Percentiles rank a stretch among this genome's conserved stretches.
These are phyloP conservation scores for Eurois occulta DNA, from an alignment of 2,888 invertebrate species.

Conservation along the genomic window DNA sequence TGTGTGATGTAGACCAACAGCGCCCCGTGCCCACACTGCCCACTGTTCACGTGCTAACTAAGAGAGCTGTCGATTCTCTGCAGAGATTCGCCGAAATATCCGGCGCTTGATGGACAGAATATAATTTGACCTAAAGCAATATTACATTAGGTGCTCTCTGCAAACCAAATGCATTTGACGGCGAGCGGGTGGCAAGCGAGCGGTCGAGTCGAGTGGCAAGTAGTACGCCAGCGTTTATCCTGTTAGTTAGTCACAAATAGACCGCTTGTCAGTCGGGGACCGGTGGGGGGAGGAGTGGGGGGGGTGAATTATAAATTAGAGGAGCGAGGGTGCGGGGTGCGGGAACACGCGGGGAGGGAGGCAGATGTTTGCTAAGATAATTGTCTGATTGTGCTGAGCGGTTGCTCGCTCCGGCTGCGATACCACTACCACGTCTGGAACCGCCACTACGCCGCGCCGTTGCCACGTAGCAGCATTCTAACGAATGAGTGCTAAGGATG, in stretches of 20 bases:
- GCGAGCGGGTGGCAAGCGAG: constrained; percentile 4
- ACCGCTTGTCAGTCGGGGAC: constrained; percentile 36
- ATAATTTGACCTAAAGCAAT: constrained; percentile 44
- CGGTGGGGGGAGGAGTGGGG: not conserved
- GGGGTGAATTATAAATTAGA: constrained; percentile 64
- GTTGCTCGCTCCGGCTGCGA: not conserved
- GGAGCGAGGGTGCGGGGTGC: constrained; percentile 9
- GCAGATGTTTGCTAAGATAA: constrained; percentile 64
- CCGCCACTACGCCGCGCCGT: not conserved
- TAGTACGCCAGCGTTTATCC: constrained; percentile 47
- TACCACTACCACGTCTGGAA: not conserved
- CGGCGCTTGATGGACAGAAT: constrained; percentile 25
- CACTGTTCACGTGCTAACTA: not conserved
- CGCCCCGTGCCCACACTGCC: not conserved
- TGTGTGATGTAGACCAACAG: not conserved
- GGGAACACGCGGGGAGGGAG: constrained; percentile 1
- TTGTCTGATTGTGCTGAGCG: constrained; percentile 52
- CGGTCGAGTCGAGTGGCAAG: constrained; percentile 26
- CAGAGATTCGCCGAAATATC: constrained; percentile 19
- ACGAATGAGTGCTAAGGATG: constrained; percentile 8
- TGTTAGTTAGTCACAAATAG: constrained; percentile 61
- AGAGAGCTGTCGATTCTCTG: not conserved
- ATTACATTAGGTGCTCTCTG: constrained; percentile 30
- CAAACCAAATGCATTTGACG: constrained; percentile 46
- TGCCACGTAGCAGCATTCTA: not conserved